These are phyloP conservation scores for Pteropus rufus DNA, from an alignment of 2,797 vertebrate species.

Conservation along the genomic window DNA sequence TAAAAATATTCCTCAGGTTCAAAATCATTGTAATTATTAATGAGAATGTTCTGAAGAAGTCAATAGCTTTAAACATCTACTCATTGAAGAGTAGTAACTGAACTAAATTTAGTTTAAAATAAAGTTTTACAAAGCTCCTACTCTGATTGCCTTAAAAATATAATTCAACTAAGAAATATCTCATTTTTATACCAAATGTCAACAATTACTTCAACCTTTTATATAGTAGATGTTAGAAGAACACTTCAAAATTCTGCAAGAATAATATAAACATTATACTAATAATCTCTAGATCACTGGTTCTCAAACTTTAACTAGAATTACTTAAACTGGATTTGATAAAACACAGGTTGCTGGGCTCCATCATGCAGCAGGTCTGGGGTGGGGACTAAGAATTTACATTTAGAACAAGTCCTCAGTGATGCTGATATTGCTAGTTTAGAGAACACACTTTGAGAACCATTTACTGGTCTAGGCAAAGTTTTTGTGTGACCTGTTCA, in stretches of 20 bases:
- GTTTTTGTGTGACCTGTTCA: neutral
- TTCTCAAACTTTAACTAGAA: neutral
- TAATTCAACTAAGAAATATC: neutral
- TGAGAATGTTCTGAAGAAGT: neutral
- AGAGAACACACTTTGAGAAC: neutral
- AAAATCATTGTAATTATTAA: conserved; percentile 8
- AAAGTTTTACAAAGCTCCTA: neutral
- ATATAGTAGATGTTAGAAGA: neutral
- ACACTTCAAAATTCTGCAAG: neutral
- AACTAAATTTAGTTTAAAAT: neutral
- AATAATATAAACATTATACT: neutral
- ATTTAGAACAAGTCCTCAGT: neutral
- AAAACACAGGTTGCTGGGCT: neutral
- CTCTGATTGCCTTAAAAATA: neutral
- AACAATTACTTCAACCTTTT: conserved; percentile 9
- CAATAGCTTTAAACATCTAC: neutral
- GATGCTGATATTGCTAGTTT: neutral
- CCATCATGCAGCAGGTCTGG: neutral
- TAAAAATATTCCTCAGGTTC: neutral
- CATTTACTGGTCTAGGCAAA: neutral
- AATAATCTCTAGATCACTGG: neutral
- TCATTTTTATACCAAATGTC: conserved; percentile 3
- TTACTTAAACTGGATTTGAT: neutral
- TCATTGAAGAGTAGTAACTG: neutral
- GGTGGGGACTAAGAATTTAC: neutral